A percentile compares a stretch with the other conserved stretches of the same genome.
Conservation (phyloP, 2,113 vertebrate genomes). For the Paracanthobrama guichenoti region DNA sequence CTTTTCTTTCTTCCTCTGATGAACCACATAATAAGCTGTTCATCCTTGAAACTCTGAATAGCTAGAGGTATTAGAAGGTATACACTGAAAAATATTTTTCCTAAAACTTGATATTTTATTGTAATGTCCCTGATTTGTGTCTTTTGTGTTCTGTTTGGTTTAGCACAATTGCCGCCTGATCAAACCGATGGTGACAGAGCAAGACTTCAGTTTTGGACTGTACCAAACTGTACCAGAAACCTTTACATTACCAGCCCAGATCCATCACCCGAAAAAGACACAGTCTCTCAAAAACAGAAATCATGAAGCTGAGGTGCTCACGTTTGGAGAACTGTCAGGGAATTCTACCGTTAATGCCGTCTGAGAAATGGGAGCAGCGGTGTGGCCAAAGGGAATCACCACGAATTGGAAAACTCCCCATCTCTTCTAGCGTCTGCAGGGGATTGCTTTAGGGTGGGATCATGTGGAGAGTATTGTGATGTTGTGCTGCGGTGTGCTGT, state of each 20-base stretch:
- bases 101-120: neutral
- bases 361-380: neutral
- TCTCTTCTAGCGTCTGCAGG: constrained; percentile 45
- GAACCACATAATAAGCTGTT: neutral
- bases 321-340: neutral
- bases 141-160: neutral
- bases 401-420: constrained; percentile 44
- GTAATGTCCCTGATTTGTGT: neutral
- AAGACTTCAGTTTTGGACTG: neutral
- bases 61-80: neutral
- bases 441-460: constrained; percentile 18
- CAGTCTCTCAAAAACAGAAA: neutral
- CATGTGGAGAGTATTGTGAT: constrained; percentile 9
- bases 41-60: neutral
- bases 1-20: constrained; percentile 23
- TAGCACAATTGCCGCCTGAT: neutral
- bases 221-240: neutral
- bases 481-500: constrained; percentile 50
- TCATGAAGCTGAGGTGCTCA: neutral
- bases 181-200: neutral
- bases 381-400: constrained; percentile 40
- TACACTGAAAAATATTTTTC: neutral
- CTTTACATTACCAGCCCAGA: constrained; percentile 3
- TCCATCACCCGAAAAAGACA: neutral
- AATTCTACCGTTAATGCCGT: neutral